Evolutionary conservation across 2,113 vertebrate genomes (phyloP).

Genomic region (Choloepus hoffmanni): DNA sequence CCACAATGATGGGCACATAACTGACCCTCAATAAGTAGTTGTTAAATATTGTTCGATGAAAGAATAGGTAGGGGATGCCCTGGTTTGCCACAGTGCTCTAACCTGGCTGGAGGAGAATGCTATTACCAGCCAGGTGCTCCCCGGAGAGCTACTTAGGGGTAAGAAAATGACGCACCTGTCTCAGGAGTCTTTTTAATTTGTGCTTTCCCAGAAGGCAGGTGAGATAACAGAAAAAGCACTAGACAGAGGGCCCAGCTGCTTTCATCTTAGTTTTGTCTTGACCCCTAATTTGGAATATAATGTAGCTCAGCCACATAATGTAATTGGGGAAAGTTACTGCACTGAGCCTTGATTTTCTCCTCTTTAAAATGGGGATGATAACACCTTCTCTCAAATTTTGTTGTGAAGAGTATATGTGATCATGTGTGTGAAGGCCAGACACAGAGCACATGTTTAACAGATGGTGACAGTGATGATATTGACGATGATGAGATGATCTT

Average conservation of each 20-base stretch:
- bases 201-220: slow-evolving; percentile 21
- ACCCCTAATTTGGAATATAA: slow-evolving; percentile 8
- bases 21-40: not conserved
- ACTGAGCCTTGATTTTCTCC: slow-evolving; percentile 16
- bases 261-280: slow-evolving; percentile 41
- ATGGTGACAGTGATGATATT: not conserved
- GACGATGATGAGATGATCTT: not conserved
- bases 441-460: not conserved
- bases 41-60: not conserved
- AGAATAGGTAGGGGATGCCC: not conserved
- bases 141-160: not conserved
- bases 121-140: not conserved
- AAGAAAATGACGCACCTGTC: not conserved
- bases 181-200: not conserved
- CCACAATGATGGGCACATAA: not conserved
- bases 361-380: not conserved
- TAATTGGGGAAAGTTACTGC: not conserved
- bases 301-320: not conserved
- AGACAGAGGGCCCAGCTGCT: not conserved
- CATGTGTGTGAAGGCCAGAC: not conserved
- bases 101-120: not conserved
- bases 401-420: not conserved
- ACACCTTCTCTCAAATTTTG: not conserved
- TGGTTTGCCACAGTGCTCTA: not conserved
- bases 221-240: not conserved